Evolutionary conservation across 2,888 invertebrate genomes (phyloP).

Genomic region (Xylophagus ater): DNA sequence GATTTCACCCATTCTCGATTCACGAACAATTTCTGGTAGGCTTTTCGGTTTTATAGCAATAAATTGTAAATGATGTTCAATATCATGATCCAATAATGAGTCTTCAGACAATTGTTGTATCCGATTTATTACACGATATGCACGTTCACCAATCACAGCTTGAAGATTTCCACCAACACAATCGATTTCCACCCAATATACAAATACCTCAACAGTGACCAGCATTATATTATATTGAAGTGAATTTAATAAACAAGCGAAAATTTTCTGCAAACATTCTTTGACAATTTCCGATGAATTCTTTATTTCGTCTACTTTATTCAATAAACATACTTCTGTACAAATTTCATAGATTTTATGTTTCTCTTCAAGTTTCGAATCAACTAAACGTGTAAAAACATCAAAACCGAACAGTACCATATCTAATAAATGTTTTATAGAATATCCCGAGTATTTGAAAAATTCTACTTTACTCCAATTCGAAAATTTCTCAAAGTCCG

Average conservation of each 20-base stretch:
- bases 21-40: constrained; percentile 22
- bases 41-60: constrained; percentile 27
- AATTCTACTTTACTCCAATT: constrained; percentile 23
- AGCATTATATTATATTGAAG: constrained; percentile 27
- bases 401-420: constrained; percentile 25
- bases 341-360: constrained; percentile 24
- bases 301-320: background rate
- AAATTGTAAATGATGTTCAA: constrained; percentile 23
- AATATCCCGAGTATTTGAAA: constrained; percentile 26
- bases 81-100: constrained; percentile 25
- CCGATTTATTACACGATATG: constrained; percentile 24
- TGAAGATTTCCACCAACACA: constrained; percentile 25
- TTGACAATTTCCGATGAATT: constrained; percentile 15
- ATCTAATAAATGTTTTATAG: constrained; percentile 25
- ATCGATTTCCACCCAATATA: constrained; percentile 30
- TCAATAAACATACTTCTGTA: constrained; percentile 13
- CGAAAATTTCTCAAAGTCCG: constrained; percentile 26
- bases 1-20: constrained; percentile 26
- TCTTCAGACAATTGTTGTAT: too few species aligned
- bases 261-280: constrained; percentile 25
- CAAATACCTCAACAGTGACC: constrained; percentile 27
- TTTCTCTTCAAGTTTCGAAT: constrained; percentile 18
- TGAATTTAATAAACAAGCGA: constrained; percentile 25
- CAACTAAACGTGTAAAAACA: constrained; percentile 20
- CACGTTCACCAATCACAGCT: constrained; percentile 24